Percentiles rank a stretch among this genome's conserved stretches.
phyloP scores from a whole-genome alignment of 2,797 vertebrate species.

The Rousettus madagascariensis region DNA sequence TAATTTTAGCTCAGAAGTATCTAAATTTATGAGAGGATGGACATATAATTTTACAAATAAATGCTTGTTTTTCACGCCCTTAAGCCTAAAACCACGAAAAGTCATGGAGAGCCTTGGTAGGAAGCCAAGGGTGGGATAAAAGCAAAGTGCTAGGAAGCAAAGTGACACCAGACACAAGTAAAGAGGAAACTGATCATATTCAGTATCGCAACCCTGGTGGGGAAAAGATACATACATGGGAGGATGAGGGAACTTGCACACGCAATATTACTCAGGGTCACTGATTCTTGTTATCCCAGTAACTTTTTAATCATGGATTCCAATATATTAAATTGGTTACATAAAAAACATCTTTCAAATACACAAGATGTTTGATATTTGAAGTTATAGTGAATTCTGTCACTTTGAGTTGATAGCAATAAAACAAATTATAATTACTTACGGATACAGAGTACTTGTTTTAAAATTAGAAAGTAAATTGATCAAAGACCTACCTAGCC shows the following conservation, averaged over 20 bases:
- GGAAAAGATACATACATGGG: neutral
- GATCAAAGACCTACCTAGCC: neutral
- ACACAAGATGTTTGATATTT: slow-evolving; percentile 39
- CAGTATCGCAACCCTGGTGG: neutral
- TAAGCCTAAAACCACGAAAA: neutral
- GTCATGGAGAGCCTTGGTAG: neutral
- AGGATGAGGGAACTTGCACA: neutral
- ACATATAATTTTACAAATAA: neutral
- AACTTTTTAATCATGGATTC: neutral
- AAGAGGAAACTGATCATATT: neutral
- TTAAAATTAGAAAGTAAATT: slow-evolving; percentile 50
- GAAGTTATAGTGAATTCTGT: slow-evolving; percentile 18
- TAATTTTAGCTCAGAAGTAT: neutral
- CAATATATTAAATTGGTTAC: neutral
- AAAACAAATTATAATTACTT: slow-evolving; percentile 27
- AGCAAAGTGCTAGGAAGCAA: neutral
- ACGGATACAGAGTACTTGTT: slow-evolving; percentile 25
- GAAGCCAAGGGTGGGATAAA: neutral
- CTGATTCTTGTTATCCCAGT: neutral
- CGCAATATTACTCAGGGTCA: neutral
- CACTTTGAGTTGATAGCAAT: neutral
- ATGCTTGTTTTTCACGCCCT: neutral
- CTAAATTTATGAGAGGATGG: neutral
- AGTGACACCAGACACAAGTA: neutral
- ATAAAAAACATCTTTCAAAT: slow-evolving; percentile 15